Evolutionary conservation across 23 tunicate species (phyloP).

Genomic region (Halocynthia aurantium): DNA sequence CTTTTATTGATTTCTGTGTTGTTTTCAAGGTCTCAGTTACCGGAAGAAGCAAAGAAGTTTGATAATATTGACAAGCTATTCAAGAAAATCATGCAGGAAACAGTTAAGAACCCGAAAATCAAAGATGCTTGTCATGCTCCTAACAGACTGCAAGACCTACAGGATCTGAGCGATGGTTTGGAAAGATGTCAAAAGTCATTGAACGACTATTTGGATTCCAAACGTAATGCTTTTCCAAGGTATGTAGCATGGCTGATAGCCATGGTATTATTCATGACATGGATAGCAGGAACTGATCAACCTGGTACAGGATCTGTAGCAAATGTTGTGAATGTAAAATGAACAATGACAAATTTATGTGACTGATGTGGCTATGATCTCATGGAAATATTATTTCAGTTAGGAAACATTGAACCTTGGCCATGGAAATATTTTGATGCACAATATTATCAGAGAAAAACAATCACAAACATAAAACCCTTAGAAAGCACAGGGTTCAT

Average conservation of each 20-base stretch:
- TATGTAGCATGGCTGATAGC: neutral
- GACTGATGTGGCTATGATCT: no score
- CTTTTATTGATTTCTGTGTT: neutral
- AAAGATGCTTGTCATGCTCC: constrained; percentile 92
- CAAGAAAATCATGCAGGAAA: constrained; percentile 98
- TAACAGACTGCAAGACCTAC: constrained; percentile 77
- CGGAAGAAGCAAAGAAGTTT: constrained; percentile 96
- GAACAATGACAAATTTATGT: no score
- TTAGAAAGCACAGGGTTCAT: no score
- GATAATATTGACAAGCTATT: constrained; percentile 91
- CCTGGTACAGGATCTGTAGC: no score
- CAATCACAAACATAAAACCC: no score
- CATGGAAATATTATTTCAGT: no score
- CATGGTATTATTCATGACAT: no score
- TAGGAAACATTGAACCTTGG: no score
- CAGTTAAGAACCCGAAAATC: constrained; percentile 90
- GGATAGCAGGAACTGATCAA: no score
- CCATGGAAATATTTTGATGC: no score
- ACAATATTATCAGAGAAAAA: no score
- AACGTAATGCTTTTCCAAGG: constrained; percentile 98
- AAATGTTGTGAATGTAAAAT: no score
- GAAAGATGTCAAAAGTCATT: constrained; percentile 93
- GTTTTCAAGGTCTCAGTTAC: constrained; percentile 82
- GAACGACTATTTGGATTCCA: constrained; percentile 96
- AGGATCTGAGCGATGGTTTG: constrained; percentile 70